Percentiles rank a stretch among this genome's conserved stretches.
phyloP scores from a whole-genome alignment of 2,888 invertebrate species.

The Dioctria linearis region DNA sequence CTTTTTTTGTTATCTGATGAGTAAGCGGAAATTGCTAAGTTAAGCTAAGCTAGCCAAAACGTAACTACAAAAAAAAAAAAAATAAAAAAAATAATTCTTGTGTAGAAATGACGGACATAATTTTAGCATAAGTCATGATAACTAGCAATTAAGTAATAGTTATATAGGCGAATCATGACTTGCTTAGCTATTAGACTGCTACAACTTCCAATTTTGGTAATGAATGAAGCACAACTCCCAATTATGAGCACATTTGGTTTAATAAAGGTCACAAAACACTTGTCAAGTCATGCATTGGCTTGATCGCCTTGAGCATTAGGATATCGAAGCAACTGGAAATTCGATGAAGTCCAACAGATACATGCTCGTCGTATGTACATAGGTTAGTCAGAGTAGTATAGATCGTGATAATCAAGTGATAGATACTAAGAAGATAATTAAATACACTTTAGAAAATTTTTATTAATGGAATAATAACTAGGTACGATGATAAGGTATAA shows the following conservation, averaged over 20 bases:
- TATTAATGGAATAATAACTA: slow-evolving; percentile 29
- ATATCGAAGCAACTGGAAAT: background rate
- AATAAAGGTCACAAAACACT: slow-evolving; percentile 48
- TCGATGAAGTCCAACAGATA: background rate
- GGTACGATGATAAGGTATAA: background rate
- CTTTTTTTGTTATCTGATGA: background rate
- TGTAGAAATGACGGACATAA: background rate
- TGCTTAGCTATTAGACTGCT: background rate
- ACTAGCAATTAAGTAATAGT: slow-evolving; percentile 12
- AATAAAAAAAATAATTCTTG: background rate
- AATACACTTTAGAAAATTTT: slow-evolving; percentile 18
- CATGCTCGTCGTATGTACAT: background rate
- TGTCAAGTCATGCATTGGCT: slow-evolving; percentile 36
- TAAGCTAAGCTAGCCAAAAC: slow-evolving; percentile 14
- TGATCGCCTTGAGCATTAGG: slow-evolving; percentile 13
- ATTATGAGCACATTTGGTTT: slow-evolving; percentile 36
- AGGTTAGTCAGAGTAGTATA: background rate
- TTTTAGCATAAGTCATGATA: slow-evolving; percentile 2
- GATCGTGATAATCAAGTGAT: slow-evolving; percentile 17
- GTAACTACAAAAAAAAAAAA: background rate
- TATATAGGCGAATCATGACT: slow-evolving; percentile 24
- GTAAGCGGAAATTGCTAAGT: slow-evolving; percentile 37
- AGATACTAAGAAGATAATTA: slow-evolving; percentile 26
- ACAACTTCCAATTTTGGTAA: slow-evolving; percentile 14
- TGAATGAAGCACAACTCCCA: slow-evolving; percentile 13